Conservation (phyloP, 1,140 invertebrate genomes). For the Drosophila busckii region DNA sequence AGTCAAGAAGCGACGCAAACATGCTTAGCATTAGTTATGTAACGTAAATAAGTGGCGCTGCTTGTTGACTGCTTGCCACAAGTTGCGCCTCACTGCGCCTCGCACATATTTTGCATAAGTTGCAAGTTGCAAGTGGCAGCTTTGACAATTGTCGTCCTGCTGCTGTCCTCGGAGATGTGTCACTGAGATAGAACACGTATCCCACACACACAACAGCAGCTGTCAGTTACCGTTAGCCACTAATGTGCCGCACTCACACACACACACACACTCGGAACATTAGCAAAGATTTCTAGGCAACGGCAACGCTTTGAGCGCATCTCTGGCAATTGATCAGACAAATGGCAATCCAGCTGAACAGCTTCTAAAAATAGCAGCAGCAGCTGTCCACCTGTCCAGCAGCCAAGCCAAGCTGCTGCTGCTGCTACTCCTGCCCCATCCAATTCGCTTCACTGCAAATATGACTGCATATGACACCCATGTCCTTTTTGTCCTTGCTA, state of each 20-base stretch:
- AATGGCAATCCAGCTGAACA: slow-evolving; percentile 33
- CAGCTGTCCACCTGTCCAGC: neutral
- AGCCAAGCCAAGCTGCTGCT: neutral
- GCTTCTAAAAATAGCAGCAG: slow-evolving; percentile 43
- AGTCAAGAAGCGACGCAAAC: slow-evolving; percentile 36
- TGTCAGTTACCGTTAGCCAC: too few relatives aligned
- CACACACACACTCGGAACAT: slow-evolving; percentile 7
- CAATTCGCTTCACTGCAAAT: too few relatives aligned
- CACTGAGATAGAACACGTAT: slow-evolving; percentile 58
- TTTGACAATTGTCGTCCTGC: slow-evolving; percentile 48
- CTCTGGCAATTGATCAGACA: slow-evolving; percentile 59
- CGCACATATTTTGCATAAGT: slow-evolving; percentile 56
- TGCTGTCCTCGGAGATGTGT: slow-evolving; percentile 23
- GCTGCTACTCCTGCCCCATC: too few relatives aligned
- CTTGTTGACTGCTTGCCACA: too few relatives aligned
- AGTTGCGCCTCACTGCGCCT: too few relatives aligned
- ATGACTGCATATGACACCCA: too few relatives aligned
- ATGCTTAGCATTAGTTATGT: slow-evolving; percentile 30
- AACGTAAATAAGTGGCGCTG: slow-evolving; percentile 14
- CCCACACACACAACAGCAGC: slow-evolving; percentile 18
- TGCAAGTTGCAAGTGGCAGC: slow-evolving; percentile 29
- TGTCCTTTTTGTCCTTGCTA: too few relatives aligned
- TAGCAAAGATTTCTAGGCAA: too few relatives aligned
- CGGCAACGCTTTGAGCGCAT: slow-evolving; percentile 27
- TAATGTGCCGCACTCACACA: too few relatives aligned